Evolutionary conservation across 1,140 invertebrate genomes (phyloP), one percentile per base, ranked within the genome.

Genomic region (Penaeus indicus): DNA sequence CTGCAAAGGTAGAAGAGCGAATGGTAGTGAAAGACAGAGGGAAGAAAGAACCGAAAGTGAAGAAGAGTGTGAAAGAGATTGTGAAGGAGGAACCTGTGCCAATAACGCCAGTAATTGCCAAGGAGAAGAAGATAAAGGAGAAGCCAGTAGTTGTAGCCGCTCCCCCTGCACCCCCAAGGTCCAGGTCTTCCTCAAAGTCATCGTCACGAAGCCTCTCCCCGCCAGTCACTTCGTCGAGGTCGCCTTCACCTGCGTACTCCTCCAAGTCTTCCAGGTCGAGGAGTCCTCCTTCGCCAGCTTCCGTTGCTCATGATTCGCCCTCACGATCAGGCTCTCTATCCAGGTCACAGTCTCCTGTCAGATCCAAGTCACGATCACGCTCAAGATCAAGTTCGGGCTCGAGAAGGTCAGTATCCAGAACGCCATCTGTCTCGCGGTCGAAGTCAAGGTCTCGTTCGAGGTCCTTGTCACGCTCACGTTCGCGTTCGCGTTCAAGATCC

Each of bases 141-240:
- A 82, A 82, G 60, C 80, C 80, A n/a, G 22, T 63, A 8, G 79
- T 21, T 47, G 81, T 63, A 21, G 22, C 61, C 11, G 60, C 81
- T 25, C 86, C 85, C 19, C 69, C 72, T 18, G 67, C 81, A 42
- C 84, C 84, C 22, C 80, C 60, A 10, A 72, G 79, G 62, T 82
- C 84, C 22, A 63, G 84, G 54, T 86, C 84, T 42, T 79, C 84
- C 60, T 86, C 84, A n/a, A 78, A 75, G 19, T 78, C 69, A 19
- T 75, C 27, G 25, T 75, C 69, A 75, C 22, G 69, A n/a, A 75
- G 69, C 38, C 25, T 38, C 27, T 86, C 86, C 22, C 80, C 47
- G 8, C 62, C 79, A 18, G 42, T 42, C 18, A 82, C 79, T 32
- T 21, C 27, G 27, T 86, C 85, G 22, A 86, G 77, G 62, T 86